These are phyloP conservation scores for Trichonephila clavata DNA, from an alignment of 1,140 invertebrate species.

Conservation along the genomic window DNA sequence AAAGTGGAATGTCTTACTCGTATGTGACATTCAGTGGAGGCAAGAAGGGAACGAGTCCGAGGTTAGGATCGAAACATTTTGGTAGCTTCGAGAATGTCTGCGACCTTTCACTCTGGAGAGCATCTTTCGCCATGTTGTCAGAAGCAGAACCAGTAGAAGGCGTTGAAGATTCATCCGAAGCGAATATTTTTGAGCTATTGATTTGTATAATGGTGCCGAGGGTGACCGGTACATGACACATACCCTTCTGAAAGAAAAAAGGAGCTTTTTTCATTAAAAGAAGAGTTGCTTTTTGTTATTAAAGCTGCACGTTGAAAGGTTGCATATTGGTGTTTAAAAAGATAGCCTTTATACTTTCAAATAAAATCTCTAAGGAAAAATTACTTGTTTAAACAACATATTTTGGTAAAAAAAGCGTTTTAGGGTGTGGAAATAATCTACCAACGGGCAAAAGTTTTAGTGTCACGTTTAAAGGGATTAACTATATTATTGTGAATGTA, in stretches of 20 bases:
- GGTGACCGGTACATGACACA: not conserved
- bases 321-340: too few relatives aligned
- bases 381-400: too few relatives aligned
- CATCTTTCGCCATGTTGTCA: not conserved
- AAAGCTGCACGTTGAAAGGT: too few relatives aligned
- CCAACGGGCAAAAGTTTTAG: too few relatives aligned
- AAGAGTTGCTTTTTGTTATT: too few relatives aligned
- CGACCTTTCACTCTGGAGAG: not conserved
- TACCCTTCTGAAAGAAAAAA: not conserved
- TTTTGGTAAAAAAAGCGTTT: too few relatives aligned
- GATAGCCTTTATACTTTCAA: too few relatives aligned
- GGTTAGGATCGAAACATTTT: not conserved
- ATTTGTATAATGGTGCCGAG: not conserved
- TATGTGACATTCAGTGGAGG: not conserved
- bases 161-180: not conserved
- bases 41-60: not conserved
- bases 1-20: not conserved
- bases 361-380: too few relatives aligned
- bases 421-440: too few relatives aligned
- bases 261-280: not conserved
- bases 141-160: not conserved
- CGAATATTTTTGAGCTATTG: not conserved
- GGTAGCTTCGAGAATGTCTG: not conserved
- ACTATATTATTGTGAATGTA: too few relatives aligned
- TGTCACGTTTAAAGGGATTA: too few relatives aligned